Evolutionary conservation across 2,888 invertebrate species (phyloP), one percentile per base, ranked within the genome.

Genomic region (Lasioglossum morio): DNA sequence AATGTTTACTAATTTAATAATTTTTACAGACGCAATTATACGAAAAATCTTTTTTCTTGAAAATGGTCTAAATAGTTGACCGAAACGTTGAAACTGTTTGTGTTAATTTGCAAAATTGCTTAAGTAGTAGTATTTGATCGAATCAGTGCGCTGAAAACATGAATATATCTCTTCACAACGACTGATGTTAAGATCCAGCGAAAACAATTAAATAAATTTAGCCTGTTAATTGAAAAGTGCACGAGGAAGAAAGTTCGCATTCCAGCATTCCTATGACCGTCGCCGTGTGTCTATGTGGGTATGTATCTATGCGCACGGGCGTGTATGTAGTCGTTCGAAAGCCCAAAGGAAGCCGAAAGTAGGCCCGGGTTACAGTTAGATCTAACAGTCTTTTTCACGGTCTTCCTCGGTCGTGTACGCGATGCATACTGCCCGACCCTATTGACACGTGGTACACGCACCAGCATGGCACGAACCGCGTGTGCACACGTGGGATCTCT

Each of bases 351-450:
- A 90, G 84, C 87, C 80, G 86, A 91, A 94, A 95, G 94, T 94
- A 94, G 94, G 94, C 91, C 94, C 93, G 92, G 93, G 93, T 94
- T 94, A 95, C 94, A 94, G 94, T 95, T 94, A 95, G 92, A 92
- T 92, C 92, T 94, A 94, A 94, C 94, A 93, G 93, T 93, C 90
- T 88, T 89, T 81, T 79, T 89, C 72, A 53, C 72, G 84, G 79
- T 90, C 82, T 79, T 82, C 81, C 30, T 53, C 27, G 14, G 48
- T 77, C 76, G 73, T 78, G 69, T 80, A 83, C 79, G 81, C 84
- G 85, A 80, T 90, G 88, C 88, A 90, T 72, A 82, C 82, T 80
- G 77, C 43, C 76, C 77, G 75, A 69, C 72, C 69, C 40, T 85
- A 60, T 37, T 63, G 81, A 53, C 87, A 81, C 79, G 81, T 76